phyloP scores from a whole-genome alignment of 2,113 vertebrate species.

The Microtus oregoni region DNA sequence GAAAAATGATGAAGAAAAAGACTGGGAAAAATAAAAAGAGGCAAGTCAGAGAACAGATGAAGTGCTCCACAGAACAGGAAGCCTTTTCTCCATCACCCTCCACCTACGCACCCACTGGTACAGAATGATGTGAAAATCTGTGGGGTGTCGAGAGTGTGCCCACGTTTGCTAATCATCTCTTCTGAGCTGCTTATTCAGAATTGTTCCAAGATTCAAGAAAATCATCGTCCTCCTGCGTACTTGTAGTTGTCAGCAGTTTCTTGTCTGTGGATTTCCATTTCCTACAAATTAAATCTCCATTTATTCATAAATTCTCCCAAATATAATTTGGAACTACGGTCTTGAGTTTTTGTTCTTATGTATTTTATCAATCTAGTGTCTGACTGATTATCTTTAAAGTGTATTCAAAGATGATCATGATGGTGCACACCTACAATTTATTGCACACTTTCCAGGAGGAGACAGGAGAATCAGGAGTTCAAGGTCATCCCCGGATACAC shows the following conservation, averaged over 20 bases:
- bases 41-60: background rate
- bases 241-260: background rate
- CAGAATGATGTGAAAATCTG: slow-evolving; percentile 24
- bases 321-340: slow-evolving; percentile 10
- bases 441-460: background rate
- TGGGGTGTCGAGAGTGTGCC: background rate
- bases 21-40: background rate
- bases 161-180: background rate
- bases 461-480: background rate
- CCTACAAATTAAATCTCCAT: background rate
- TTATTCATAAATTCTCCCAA: background rate
- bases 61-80: background rate
- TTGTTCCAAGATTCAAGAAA: slow-evolving; percentile 56
- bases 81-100: background rate
- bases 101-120: background rate
- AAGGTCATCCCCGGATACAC: background rate
- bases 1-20: background rate
- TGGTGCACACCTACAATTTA: background rate
- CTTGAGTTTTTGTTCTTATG: background rate
- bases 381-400: background rate
- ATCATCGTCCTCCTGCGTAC: background rate
- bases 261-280: background rate
- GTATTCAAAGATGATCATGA: background rate
- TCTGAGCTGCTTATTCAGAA: slow-evolving; percentile 39
- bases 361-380: background rate